phyloP scores from a whole-genome alignment of 2,888 invertebrate genomes.

The Prosopocoilus inquinatus region DNA sequence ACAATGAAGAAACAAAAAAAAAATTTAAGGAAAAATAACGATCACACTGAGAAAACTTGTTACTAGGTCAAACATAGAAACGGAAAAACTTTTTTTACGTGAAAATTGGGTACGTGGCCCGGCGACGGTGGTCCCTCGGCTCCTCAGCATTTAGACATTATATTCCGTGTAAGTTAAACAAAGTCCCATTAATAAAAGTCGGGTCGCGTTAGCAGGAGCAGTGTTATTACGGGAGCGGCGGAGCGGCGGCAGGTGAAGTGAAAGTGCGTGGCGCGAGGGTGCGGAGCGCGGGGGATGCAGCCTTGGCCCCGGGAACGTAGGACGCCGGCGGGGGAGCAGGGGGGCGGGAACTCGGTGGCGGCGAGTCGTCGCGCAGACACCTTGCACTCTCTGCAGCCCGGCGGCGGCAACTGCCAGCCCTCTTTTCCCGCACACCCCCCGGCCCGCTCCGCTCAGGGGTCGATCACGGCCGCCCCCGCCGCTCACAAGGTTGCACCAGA shows the following conservation, averaged over 20 bases:
- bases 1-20: too few species aligned
- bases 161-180: slow-evolving; percentile 17
- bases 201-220: slow-evolving; percentile 28
- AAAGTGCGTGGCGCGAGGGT: slow-evolving; percentile 16
- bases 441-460: slow-evolving; percentile 18
- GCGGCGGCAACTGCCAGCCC: slow-evolving; percentile 41
- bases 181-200: slow-evolving; percentile 19
- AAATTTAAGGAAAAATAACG: too few species aligned
- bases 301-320: slow-evolving; percentile 33
- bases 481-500: slow-evolving; percentile 3
- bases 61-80: too few species aligned
- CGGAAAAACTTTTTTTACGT: too few species aligned
- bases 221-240: slow-evolving; percentile 25
- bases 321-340: slow-evolving; percentile 31
- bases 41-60: too few species aligned
- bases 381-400: slow-evolving; percentile 52
- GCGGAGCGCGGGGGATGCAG: slow-evolving; percentile 29
- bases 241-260: slow-evolving; percentile 29
- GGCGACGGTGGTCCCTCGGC: slow-evolving; percentile 9
- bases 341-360: slow-evolving; percentile 50
- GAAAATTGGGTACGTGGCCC: background rate
- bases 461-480: slow-evolving; percentile 18
- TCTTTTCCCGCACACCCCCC: slow-evolving; percentile 37
- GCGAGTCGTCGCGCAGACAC: slow-evolving; percentile 53
- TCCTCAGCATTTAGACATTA: slow-evolving; percentile 16